Evolutionary conservation across 2,888 invertebrate species (phyloP).

Genomic region (Amiota mariae): DNA sequence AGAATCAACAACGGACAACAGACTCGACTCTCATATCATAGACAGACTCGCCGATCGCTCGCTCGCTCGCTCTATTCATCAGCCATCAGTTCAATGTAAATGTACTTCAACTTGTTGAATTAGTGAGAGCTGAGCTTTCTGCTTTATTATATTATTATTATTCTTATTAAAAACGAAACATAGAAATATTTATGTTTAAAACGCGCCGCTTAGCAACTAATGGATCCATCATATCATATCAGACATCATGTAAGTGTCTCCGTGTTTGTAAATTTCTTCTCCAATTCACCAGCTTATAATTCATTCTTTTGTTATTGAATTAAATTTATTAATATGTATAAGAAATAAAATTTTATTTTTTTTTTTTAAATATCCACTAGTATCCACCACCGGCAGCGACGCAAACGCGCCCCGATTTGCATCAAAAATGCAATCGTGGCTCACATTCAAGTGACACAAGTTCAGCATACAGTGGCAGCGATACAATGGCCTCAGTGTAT

Average conservation of each 20-base stretch:
- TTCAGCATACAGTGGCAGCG: conserved; percentile 96
- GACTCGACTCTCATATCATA: too few species aligned
- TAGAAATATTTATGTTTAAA: too few species aligned
- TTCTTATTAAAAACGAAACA: too few species aligned
- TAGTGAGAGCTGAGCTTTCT: too few species aligned
- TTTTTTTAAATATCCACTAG: conserved; percentile 11
- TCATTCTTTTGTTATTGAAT: conserved; percentile 11
- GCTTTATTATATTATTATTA: too few species aligned
- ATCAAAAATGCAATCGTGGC: conserved; percentile 87
- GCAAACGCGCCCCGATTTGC: conserved; percentile 79
- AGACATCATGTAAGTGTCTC: conserved; percentile 63
- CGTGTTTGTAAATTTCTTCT: neutral
- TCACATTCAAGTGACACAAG: conserved; percentile 95
- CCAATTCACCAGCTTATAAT: too few species aligned
- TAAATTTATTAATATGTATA: neutral
- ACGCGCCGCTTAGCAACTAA: conserved; percentile 53
- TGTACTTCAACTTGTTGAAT: too few species aligned
- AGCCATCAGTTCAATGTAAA: too few species aligned
- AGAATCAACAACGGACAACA: too few species aligned
- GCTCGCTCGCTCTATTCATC: too few species aligned
- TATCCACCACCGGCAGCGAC: conserved; percentile 51
- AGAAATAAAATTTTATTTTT: too few species aligned
- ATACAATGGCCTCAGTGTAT: conserved; percentile 95
- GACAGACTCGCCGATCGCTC: too few species aligned
- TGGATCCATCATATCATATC: conserved; percentile 70